Base-by-base conservation (phyloP, 2,888 invertebrate species). In the Macrosoma leucophasiata region DNA sequence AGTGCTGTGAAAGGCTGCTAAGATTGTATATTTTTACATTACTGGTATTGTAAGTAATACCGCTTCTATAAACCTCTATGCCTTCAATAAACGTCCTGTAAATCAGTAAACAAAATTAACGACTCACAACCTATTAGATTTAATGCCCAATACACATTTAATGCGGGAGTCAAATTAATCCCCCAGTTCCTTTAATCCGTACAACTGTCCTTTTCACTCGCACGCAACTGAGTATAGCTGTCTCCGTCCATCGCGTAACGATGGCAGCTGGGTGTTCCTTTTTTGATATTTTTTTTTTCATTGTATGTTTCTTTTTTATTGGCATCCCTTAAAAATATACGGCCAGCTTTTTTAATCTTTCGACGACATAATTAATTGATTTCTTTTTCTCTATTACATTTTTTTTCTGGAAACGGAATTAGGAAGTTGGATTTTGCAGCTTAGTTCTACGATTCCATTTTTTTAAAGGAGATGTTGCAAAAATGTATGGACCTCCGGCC, bases 181-280 rank as follows among this genome's bases (percentile, higher is more conserved):
- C 58, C 48, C 51, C 55, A 62, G 60, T 64, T 67, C 59, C 58
- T 59, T 67, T 75, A 76, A 76, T 75, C 76, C 69, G 53, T 53
- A 51, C 50, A 38, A 35, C 49, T 45, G 22, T 74, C 74, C 53
- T 67, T 55, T 46, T 73, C 61, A n/a, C 54, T 36, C 69, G 10
- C 36, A 41, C 36, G 17, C 13, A 13, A 18, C 17, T 6, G 8
- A 15, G 43, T 54, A 43, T 29, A 19, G 22, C 40, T 23, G 26
- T 75, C 65, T 53, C 68, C 52, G 52, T 39, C 38, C 35, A 46
- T 50, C 47, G 73, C 70, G 75, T 75, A 71, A 74, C 71, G 64
- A 60, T 63, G 68, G 81, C 81, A 82, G 81, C 81, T 82, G 81
- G 68, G 62, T 62, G 62, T 70, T 70, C 65, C 58, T 73, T 75